Conservation (phyloP, 2,888 invertebrate species). For the Lasiommata megera region DNA sequence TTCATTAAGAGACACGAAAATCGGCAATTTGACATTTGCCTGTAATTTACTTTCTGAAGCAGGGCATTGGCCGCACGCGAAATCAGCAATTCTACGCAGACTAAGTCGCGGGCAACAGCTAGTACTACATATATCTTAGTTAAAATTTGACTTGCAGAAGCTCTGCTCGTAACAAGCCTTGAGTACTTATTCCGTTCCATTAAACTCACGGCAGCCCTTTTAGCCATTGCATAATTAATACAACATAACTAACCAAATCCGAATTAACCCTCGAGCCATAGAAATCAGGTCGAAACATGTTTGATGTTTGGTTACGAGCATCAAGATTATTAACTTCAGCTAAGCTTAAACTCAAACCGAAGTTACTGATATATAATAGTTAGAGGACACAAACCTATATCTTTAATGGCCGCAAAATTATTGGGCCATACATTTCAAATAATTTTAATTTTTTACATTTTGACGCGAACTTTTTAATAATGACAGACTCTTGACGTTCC, state of each 20-base stretch:
- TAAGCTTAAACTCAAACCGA: background rate
- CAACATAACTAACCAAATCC: constrained; percentile 17
- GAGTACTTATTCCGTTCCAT: constrained; percentile 23
- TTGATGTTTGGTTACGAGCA: background rate
- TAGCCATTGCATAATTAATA: constrained; percentile 24
- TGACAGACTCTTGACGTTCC: too few relatives aligned
- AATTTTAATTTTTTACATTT: too few relatives aligned
- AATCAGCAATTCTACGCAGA: too few relatives aligned
- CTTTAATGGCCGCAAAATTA: too few relatives aligned
- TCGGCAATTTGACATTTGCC: too few relatives aligned
- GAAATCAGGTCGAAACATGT: constrained; percentile 3
- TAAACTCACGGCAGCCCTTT: constrained; percentile 21
- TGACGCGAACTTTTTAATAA: too few relatives aligned
- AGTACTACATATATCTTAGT: background rate
- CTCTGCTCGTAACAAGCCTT: constrained; percentile 1
- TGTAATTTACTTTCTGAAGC: too few relatives aligned
- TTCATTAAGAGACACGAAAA: too few relatives aligned
- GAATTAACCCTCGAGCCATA: constrained; percentile 17
- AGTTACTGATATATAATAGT: too few relatives aligned
- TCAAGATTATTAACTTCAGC: background rate
- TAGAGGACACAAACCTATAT: too few relatives aligned
- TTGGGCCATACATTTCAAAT: too few relatives aligned
- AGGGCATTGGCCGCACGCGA: too few relatives aligned
- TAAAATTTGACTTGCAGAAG: background rate
- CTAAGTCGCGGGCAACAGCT: background rate